Conservation (phyloP, 2,113 vertebrate species). For the Xiphophorus couchianus region DNA sequence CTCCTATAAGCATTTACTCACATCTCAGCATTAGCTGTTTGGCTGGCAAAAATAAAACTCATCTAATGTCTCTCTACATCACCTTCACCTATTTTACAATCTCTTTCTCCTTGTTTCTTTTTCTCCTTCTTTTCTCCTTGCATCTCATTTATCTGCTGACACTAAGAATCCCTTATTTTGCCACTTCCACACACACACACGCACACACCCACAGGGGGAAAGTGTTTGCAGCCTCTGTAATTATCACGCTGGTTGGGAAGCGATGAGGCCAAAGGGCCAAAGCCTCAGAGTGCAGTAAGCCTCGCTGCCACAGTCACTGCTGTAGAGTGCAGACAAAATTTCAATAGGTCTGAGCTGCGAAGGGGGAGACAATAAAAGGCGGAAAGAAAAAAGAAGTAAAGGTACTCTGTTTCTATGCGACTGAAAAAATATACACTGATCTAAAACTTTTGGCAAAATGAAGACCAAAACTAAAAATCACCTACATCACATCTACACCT, state of each 20-base stretch:
- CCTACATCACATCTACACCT: neutral
- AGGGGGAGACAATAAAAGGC: conserved; percentile 14
- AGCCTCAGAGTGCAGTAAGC: conserved; percentile 44
- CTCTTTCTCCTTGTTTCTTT: conserved; percentile 11
- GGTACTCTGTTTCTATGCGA: conserved; percentile 9
- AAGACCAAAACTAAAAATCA: neutral
- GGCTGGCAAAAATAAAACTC: conserved; percentile 54
- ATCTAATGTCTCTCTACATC: conserved; percentile 54
- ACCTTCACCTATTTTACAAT: conserved; percentile 36
- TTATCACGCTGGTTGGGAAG: conserved; percentile 58
- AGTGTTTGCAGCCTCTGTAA: conserved; percentile 59
- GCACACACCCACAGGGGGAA: neutral
- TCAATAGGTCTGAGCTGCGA: conserved; percentile 54
- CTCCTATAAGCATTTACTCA: conserved; percentile 59
- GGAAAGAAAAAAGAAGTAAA: conserved; percentile 12
- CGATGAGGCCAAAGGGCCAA: conserved; percentile 57
- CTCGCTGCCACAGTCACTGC: conserved; percentile 45
- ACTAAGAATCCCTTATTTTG: conserved; percentile 39
- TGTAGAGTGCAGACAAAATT: conserved; percentile 34
- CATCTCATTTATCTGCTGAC: conserved; percentile 57
- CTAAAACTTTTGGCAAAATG: conserved; percentile 9
- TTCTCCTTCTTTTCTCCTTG: conserved; percentile 16
- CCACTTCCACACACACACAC: conserved; percentile 21
- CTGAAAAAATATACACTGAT: neutral
- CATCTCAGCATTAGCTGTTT: conserved; percentile 63